These are phyloP conservation scores for Bergia puertoricense DNA, from an alignment of 92 coral and sea anemone species.

Conservation along the genomic window DNA sequence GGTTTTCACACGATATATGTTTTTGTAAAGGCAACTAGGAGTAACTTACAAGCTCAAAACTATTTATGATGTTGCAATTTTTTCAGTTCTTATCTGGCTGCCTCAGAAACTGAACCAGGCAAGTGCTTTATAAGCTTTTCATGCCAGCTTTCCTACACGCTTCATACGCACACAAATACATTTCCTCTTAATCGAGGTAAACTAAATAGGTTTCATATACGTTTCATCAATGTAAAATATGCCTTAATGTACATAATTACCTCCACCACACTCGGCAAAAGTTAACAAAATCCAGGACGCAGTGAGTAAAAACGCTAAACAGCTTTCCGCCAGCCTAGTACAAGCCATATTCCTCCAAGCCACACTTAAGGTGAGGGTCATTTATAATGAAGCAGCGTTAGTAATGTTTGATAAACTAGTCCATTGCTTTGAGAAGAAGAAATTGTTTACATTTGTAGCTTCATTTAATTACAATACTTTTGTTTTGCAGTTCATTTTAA, in stretches of 20 bases:
- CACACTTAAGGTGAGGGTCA: background rate
- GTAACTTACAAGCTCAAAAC: background rate
- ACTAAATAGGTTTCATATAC: background rate
- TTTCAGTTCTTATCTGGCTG: background rate
- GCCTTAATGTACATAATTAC: background rate
- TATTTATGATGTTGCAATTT: too few relatives aligned
- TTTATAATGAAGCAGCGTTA: background rate
- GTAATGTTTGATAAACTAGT: background rate
- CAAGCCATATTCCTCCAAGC: background rate
- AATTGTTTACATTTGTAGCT: slow-evolving; percentile 12
- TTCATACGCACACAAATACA: too few relatives aligned
- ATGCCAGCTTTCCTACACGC: background rate
- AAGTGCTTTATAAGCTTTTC: too few relatives aligned
- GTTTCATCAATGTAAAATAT: background rate
- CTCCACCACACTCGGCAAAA: slow-evolving; percentile 4
- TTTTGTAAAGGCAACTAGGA: background rate
- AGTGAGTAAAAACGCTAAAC: background rate
- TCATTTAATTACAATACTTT: slow-evolving; percentile 18
- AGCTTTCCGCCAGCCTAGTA: background rate
- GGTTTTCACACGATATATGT: background rate
- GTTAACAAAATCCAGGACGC: background rate
- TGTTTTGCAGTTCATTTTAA: slow-evolving; percentile 12
- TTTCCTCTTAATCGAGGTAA: background rate
- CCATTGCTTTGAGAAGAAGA: background rate
- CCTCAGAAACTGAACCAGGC: background rate